These are phyloP conservation scores for Lemur catta DNA, from an alignment of 2,797 vertebrate genomes.

Conservation along the genomic window DNA sequence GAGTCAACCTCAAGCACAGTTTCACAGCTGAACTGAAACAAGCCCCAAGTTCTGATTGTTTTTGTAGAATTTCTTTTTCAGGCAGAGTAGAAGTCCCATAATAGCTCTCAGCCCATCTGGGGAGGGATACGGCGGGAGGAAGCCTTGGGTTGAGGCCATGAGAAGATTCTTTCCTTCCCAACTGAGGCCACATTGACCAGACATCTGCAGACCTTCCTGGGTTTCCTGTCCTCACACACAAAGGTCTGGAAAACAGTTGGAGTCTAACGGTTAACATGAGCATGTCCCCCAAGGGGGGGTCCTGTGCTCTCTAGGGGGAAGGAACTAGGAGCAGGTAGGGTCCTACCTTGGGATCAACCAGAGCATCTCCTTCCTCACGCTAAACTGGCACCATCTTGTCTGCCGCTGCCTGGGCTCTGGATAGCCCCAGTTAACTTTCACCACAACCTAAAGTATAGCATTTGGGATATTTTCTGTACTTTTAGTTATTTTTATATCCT, in stretches of 20 bases:
- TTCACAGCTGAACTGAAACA: not conserved
- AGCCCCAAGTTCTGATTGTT: not conserved
- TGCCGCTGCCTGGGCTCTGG: not conserved
- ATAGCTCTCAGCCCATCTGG: not conserved
- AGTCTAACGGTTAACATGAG: conserved; percentile 73
- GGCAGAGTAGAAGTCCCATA: not conserved
- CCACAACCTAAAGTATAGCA: not conserved
- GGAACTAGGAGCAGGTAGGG: too few relatives aligned
- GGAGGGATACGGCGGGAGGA: not conserved
- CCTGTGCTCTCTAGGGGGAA: not conserved
- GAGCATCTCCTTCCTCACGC: not conserved
- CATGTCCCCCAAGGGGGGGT: conserved; percentile 69
- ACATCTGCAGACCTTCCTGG: not conserved
- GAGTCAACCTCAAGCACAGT: not conserved
- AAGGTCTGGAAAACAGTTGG: conserved; percentile 38
- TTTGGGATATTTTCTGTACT: conserved; percentile 18
- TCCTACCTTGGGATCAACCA: not conserved
- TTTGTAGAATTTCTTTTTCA: not conserved
- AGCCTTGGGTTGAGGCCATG: not conserved
- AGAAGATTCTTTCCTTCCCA: not conserved
- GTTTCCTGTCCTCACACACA: conserved; percentile 46
- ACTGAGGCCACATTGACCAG: not conserved
- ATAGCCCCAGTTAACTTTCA: not conserved
- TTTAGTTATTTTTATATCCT: not conserved
- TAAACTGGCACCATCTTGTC: not conserved